Evolutionary conservation across 2,888 invertebrate genomes (phyloP).

Genomic region (Encarsia formosa): DNA sequence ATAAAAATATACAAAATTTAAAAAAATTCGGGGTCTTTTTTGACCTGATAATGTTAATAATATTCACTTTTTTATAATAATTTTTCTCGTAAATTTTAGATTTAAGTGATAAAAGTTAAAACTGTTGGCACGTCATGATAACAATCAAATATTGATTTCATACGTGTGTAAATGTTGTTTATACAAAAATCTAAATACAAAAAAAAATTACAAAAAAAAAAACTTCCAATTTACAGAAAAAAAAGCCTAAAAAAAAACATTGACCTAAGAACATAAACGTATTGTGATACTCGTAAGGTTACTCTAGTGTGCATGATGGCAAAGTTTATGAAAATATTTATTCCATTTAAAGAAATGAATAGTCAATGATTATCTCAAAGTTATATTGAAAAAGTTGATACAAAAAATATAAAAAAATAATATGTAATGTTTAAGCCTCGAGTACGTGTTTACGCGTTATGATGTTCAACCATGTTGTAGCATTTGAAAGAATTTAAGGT

Average conservation of each 20-base stretch:
- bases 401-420: constrained; percentile 4
- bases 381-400: not conserved
- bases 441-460: not conserved
- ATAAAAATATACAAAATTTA: no score
- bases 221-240: constrained; percentile 1
- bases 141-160: constrained; percentile 11
- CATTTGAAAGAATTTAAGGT: constrained; percentile 11
- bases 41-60: no score
- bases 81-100: no score
- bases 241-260: constrained; percentile 5
- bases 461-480: constrained; percentile 15
- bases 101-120: no score
- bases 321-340: constrained; percentile 9
- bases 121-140: no score
- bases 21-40: no score
- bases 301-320: constrained; percentile 18
- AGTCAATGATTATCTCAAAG: constrained; percentile 7
- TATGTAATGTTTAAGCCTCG: constrained; percentile 7
- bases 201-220: constrained; percentile 2
- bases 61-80: no score
- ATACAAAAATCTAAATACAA: not conserved
- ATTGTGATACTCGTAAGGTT: constrained; percentile 25
- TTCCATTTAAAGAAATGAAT: constrained; percentile 10
- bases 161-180: not conserved
- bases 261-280: constrained; percentile 20